Evolutionary conservation across 2,888 invertebrate genomes (phyloP), one percentile per base, ranked within the genome.

Genomic region (Sarcophaga carnaria): DNA sequence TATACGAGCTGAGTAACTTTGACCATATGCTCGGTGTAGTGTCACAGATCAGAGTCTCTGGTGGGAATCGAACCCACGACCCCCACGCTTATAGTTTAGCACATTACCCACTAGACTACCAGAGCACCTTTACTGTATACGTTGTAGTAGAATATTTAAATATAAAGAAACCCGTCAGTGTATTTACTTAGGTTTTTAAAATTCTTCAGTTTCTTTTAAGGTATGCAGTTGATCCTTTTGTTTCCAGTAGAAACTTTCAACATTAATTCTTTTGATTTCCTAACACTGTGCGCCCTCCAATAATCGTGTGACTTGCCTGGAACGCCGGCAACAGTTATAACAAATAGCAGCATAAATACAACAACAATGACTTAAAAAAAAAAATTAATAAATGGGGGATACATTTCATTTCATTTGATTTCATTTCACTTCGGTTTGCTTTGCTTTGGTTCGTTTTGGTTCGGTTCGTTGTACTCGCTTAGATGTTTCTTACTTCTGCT

Each of bases 331-430:
- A 62, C 14, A 76, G 11, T 54, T 14, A 54, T 54, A 54, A 54
- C 54, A 54, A 54, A 54, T 54, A 54, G 54, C 54, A 54, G 17
- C 17, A 0, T 3, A 54, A 54, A 12, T 0, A 54, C 60, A 64
- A 27, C 47, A 49, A 72, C 49, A 70, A 54, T 25, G 54, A 17
- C 11, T 71, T 63, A 12, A 12, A 22, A 49, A 12, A 22, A 49
- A 81, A 71, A 78, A 85, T 81, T 84, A 82, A 81, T 87, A 87
- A 84, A 85, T 84, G 75, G 72, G 74, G 17, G 3, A 82, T 87
- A 79, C 76, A 71, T 81, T 79, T 74, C 49, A 60, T 72, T 80
- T 66, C 37, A 71, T 81, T 79, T 74, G 37, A 60, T 72, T 80
- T 66, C 37, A 37, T 27, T 27, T 27, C 27, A 27, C 5, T 27